phyloP scores from a whole-genome alignment of 35 echinoderm and acorn worm species.

The Nesometra sesokonis region DNA sequence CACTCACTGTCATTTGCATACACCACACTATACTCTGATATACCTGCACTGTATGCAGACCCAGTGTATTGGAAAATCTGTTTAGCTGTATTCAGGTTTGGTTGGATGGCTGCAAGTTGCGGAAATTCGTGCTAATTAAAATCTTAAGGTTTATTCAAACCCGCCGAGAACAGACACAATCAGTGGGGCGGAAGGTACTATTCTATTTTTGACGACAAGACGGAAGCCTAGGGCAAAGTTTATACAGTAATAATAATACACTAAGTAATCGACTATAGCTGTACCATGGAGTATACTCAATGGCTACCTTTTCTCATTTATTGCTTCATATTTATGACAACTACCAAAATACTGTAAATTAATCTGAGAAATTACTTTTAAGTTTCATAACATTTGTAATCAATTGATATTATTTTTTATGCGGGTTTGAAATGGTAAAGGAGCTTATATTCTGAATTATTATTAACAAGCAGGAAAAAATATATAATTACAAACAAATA shows the following conservation, averaged over 20 bases:
- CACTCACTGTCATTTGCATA: background rate
- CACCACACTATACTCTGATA: background rate
- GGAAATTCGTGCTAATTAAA: background rate
- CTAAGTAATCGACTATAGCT: no score
- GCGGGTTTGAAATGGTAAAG: no score
- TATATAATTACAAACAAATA: no score
- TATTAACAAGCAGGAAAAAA: no score
- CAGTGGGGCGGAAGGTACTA: background rate
- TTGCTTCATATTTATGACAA: no score
- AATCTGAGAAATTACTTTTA: no score
- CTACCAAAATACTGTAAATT: no score
- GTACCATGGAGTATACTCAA: no score
- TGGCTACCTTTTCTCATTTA: no score
- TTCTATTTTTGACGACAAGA: background rate
- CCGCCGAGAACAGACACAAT: background rate
- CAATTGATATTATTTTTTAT: no score
- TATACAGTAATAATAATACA: background rate
- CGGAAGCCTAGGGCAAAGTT: background rate
- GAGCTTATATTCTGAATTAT: no score
- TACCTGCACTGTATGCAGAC: background rate
- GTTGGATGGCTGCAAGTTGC: background rate
- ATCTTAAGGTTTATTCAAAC: background rate
- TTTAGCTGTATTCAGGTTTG: background rate
- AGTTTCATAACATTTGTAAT: no score
- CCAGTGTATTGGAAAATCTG: background rate